A percentile compares a stretch with the other conserved stretches of the same genome.
Evolutionary conservation across 2,888 invertebrate species (phyloP).

Genomic region (Agrotis puta): DNA sequence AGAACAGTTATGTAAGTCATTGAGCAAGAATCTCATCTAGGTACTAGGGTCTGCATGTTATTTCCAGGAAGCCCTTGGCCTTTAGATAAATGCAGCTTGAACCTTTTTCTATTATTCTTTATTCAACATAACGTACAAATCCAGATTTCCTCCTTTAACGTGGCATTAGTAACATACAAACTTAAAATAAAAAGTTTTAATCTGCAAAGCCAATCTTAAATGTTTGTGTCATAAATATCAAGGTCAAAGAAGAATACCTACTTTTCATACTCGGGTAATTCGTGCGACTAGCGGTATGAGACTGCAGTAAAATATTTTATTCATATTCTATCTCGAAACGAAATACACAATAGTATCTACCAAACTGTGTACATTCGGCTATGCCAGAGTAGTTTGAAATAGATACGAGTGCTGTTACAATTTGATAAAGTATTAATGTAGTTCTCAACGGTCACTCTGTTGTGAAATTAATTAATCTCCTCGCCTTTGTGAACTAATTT

Average conservation of each 20-base stretch:
- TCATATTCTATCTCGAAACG: constrained; percentile 68
- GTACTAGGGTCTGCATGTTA: constrained; percentile 36
- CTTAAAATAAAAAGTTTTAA: constrained; percentile 67
- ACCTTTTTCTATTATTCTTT: background rate
- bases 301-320: constrained; percentile 71
- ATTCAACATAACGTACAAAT: constrained; percentile 23
- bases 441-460: constrained; percentile 52
- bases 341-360: constrained; percentile 60
- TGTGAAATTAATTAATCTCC: constrained; percentile 64
- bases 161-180: constrained; percentile 32
- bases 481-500: constrained; percentile 50
- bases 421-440: constrained; percentile 65
- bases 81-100: constrained; percentile 27
- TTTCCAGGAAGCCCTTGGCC: constrained; percentile 47
- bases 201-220: constrained; percentile 73
- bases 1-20: constrained; percentile 59
- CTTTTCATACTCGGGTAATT: constrained; percentile 73
- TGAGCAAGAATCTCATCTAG: constrained; percentile 53
- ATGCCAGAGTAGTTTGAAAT: constrained; percentile 64
- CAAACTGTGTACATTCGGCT: constrained; percentile 63
- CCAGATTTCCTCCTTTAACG: constrained; percentile 38
- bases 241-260: constrained; percentile 77
- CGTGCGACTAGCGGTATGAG: constrained; percentile 69
- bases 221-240: constrained; percentile 82
- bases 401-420: constrained; percentile 62